These are phyloP conservation scores for Ochotona princeps DNA, from an alignment of 2,113 vertebrate species.

Conservation along the genomic window DNA sequence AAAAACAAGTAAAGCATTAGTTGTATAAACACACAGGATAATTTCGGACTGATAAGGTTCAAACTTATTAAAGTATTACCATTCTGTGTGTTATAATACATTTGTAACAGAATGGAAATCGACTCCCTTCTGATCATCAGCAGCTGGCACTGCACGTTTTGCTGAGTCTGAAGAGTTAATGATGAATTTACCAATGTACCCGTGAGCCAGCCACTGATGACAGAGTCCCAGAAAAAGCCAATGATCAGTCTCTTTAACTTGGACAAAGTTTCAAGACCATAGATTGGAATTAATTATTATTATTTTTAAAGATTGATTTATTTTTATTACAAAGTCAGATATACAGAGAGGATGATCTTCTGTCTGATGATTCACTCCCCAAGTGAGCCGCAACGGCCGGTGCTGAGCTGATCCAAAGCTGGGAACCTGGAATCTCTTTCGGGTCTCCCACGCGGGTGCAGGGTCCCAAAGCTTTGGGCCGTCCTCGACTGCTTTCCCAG, in stretches of 20 bases:
- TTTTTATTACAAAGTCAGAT: too few relatives aligned
- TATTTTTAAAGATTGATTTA: too few relatives aligned
- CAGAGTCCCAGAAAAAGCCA: neutral
- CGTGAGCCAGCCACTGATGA: neutral
- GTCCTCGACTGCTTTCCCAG: too few relatives aligned
- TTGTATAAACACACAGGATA: neutral
- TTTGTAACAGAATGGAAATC: neutral
- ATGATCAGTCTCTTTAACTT: neutral
- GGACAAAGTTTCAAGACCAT: neutral
- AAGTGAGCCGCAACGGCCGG: too few relatives aligned
- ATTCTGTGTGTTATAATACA: neutral
- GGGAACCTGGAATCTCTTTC: too few relatives aligned
- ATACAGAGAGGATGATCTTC: too few relatives aligned
- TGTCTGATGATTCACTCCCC: too few relatives aligned
- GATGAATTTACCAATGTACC: neutral
- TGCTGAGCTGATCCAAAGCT: too few relatives aligned
- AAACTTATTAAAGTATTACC: neutral
- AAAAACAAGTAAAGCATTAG: neutral
- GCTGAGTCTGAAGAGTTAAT: neutral
- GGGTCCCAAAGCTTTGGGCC: too few relatives aligned
- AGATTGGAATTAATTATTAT: neutral
- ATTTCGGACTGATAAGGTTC: neutral
- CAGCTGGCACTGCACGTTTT: neutral
- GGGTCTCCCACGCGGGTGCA: too few relatives aligned
- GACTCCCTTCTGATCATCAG: neutral